A percentile compares a stretch with the other conserved stretches of the same genome.
These are phyloP conservation scores for Ichneumoninae sp. DNA, from an alignment of 2,888 invertebrate species.

Conservation along the genomic window DNA sequence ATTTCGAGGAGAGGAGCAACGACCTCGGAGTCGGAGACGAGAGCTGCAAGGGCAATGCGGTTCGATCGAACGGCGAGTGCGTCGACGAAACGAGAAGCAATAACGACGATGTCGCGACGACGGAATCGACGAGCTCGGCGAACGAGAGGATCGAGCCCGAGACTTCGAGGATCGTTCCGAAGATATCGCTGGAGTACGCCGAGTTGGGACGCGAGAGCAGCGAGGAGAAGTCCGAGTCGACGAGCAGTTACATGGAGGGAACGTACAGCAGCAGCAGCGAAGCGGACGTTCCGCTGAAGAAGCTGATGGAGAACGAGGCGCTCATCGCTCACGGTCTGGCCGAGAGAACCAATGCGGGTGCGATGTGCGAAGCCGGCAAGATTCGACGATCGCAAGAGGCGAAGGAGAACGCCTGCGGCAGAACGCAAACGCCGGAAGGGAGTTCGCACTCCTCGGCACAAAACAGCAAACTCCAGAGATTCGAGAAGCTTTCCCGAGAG, in stretches of 20 bases:
- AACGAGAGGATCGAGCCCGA: conserved; percentile 7
- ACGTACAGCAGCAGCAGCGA: conserved; percentile 71
- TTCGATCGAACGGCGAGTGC: conserved; percentile 2
- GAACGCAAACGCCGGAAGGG: conserved; percentile 20
- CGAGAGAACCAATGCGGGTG: conserved; percentile 34
- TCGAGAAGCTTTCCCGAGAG: background rate
- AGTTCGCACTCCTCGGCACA: background rate
- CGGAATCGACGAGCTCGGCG: background rate
- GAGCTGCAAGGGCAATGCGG: conserved; percentile 1
- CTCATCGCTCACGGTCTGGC: conserved; percentile 60
- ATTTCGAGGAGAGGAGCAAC: conserved; percentile 56
- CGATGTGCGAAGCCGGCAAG: conserved; percentile 10
- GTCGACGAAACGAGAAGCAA: conserved; percentile 72
- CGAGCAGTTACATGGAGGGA: conserved; percentile 71
- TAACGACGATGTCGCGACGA: conserved; percentile 57
- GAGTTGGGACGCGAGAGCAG: conserved; percentile 68
- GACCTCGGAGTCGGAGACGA: conserved; percentile 56
- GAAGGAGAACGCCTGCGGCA: background rate
- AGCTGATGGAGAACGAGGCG: conserved; percentile 63
- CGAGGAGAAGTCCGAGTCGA: conserved; percentile 75
- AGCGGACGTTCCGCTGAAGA: conserved; percentile 68
- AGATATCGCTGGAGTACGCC: conserved; percentile 37
- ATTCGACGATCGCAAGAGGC: conserved; percentile 22
- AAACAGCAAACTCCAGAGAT: conserved; percentile 21
- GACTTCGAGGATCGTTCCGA: conserved; percentile 11